Evolutionary conservation across 2,888 invertebrate genomes (phyloP).

Genomic region (Steinernema hermaphroditum): DNA sequence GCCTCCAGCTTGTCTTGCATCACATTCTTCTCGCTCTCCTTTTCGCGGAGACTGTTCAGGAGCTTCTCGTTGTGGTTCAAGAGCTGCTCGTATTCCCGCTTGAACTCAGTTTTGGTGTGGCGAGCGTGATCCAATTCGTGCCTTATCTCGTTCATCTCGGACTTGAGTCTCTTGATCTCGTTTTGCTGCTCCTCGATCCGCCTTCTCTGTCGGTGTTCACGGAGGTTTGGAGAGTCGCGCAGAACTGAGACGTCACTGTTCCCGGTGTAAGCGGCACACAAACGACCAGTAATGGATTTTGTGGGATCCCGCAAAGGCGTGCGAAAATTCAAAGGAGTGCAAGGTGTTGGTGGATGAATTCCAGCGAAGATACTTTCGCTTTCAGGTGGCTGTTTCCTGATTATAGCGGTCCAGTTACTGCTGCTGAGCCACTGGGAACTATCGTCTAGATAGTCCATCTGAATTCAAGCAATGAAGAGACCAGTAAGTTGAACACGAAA

Average conservation of each 20-base stretch:
- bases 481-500: neutral
- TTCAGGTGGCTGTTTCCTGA: neutral
- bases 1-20: neutral
- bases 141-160: neutral
- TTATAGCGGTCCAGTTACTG: neutral
- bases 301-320: neutral
- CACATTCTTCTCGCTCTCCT: neutral
- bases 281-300: neutral
- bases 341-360: no score
- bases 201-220: neutral
- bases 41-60: slow-evolving; percentile 2
- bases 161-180: slow-evolving; percentile 9
- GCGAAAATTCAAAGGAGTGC: neutral
- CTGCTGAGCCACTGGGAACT: neutral
- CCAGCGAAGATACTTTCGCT: no score
- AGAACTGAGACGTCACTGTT: neutral
- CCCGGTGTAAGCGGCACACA: neutral
- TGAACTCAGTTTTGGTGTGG: neutral
- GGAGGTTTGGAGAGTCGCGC: neutral
- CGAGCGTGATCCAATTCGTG: slow-evolving; percentile 11
- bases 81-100: neutral
- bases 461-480: neutral
- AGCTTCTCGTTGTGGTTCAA: slow-evolving; percentile 3
- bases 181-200: neutral
- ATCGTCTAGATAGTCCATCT: slow-evolving; percentile 17